Evolutionary conservation across 2,113 vertebrate genomes (phyloP), one percentile per base, ranked within the genome.

Genomic region (Varanus komodoensis): DNA sequence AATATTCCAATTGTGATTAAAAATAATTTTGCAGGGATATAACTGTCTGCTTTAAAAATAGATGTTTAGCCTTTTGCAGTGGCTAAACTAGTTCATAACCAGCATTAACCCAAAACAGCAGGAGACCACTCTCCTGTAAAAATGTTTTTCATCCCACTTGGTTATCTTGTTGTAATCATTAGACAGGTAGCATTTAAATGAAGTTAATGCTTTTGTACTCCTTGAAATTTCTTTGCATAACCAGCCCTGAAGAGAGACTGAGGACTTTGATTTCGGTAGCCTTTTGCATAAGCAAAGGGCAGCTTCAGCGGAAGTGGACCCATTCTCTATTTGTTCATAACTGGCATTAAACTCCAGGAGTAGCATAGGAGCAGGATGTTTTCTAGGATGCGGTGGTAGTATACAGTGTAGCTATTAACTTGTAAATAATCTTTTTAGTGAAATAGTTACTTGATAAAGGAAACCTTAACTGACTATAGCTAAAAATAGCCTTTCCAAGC

Each of bases 401-500:
- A 38, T 81, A 80, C 52, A 17, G 34, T 0, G 0, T 57, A 0
- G 61, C 67, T 69, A 92, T 94, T 95, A 94, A 95, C 32, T 1
- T 92, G 54, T 91, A 94, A 95, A 77, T 2, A 0, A 71, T 69
- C 82, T 27, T 0, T 21, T 89, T 88, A 90, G 25, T 92, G 68
- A 90, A 89, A 84, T 61, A n/a, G 25, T 69, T 89, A 15, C 79
- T 23, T 82, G 73, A 89, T 95, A 91, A 93, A 94, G 92, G 81
- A 68, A 93, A 93, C 71, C 78, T n/a, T 34, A 64, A 87, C 93
- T 73, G 38, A 29, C 44, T 67, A 44, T 64, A 73, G 27, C 92
- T 95, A 94, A 95, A 95, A 96, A 96, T 94, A 96, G 87, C 89
- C 8, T 0, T 50, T 71, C 82, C 1, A 78, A 0, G 0, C 0